phyloP scores from a whole-genome alignment of 2,888 invertebrate genomes.

The Lasioglossum figueresi region DNA sequence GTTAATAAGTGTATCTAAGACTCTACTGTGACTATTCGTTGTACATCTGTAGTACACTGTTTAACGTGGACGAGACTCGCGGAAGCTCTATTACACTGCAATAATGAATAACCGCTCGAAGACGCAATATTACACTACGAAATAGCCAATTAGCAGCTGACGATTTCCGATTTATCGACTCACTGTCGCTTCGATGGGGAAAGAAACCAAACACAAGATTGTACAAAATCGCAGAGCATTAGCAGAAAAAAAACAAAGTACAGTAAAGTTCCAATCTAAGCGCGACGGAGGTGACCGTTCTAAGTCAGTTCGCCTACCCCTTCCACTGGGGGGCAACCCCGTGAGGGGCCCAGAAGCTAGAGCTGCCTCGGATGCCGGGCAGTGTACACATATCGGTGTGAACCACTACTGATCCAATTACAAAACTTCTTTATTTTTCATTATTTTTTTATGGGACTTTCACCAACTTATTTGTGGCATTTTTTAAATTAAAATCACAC shows the following conservation, averaged over 20 bases:
- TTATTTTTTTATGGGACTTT: too few relatives aligned
- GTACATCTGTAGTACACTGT: not conserved
- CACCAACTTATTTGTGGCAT: too few relatives aligned
- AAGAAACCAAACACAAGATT: not conserved
- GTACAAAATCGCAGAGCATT: constrained; percentile 18
- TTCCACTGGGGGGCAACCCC: too few relatives aligned
- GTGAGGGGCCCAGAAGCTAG: too few relatives aligned
- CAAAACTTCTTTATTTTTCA: too few relatives aligned
- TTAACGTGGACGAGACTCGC: constrained; percentile 11
- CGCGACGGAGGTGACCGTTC: too few relatives aligned
- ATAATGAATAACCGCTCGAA: constrained; percentile 17
- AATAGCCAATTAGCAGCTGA: constrained; percentile 17
- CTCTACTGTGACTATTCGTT: constrained; percentile 21
- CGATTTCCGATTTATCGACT: not conserved
- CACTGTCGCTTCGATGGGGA: constrained; percentile 8
- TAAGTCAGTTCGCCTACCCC: too few relatives aligned
- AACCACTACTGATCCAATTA: too few relatives aligned
- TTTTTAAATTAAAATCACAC: too few relatives aligned
- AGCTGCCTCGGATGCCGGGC: too few relatives aligned
- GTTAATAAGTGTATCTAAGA: constrained; percentile 20
- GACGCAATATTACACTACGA: constrained; percentile 14
- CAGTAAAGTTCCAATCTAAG: too few relatives aligned
- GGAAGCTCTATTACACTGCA: not conserved
- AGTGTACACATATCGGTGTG: too few relatives aligned
- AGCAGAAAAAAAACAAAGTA: not conserved